phyloP scores from a whole-genome alignment of 2,888 invertebrate species.

The Tiphia femorata region DNA sequence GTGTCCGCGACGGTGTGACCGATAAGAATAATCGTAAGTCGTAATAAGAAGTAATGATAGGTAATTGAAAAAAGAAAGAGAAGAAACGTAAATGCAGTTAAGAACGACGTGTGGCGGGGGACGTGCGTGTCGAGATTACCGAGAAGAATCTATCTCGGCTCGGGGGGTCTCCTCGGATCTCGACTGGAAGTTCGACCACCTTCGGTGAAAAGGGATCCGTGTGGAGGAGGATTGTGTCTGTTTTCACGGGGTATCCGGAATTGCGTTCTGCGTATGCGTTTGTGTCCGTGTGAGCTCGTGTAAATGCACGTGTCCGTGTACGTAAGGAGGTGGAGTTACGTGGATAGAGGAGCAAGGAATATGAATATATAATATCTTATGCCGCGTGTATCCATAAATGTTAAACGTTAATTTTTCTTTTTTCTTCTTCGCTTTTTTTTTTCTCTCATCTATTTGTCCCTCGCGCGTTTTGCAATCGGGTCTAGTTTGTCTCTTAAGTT shows the following conservation, averaged over 20 bases:
- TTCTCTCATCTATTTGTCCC: constrained; percentile 10
- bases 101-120: constrained; percentile 32
- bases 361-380: constrained; percentile 34
- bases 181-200: too few species aligned
- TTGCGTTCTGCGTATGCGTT: too few species aligned
- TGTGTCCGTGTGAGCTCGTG: too few species aligned
- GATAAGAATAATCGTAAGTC: too few species aligned
- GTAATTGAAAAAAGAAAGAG: constrained; percentile 18
- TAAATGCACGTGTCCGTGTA: too few species aligned
- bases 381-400: constrained; percentile 1
- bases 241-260: too few species aligned
- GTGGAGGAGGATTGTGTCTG: too few species aligned
- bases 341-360: constrained; percentile 35
- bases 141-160: too few species aligned
- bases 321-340: constrained; percentile 16
- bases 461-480: constrained; percentile 4
- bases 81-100: constrained; percentile 49
- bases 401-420: constrained; percentile 16
- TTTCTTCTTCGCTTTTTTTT: not conserved
- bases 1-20: constrained; percentile 15
- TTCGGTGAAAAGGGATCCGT: too few species aligned
- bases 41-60: not conserved
- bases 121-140: constrained; percentile 21
- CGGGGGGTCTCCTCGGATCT: too few species aligned
- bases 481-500: constrained; percentile 21